A percentile compares a stretch with the other conserved stretches of the same genome.
Conservation (phyloP, 2,797 vertebrate genomes). For the Morelia viridis region DNA sequence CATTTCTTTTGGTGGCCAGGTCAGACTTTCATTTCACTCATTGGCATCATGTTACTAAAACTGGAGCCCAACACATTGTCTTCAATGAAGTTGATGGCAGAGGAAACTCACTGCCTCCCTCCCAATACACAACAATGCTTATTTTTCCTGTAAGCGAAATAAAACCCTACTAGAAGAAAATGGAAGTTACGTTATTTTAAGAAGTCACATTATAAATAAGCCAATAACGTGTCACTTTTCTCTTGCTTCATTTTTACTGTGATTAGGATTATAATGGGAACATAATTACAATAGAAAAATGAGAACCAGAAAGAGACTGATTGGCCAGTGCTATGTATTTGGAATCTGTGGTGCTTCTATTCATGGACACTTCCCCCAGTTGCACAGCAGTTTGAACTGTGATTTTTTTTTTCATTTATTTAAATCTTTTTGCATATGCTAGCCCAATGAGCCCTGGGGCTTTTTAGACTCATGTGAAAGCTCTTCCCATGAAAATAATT, state of each 20-base stretch:
- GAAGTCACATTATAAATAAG: neutral
- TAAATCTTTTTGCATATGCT: neutral
- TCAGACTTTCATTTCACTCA: neutral
- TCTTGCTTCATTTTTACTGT: neutral
- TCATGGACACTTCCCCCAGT: neutral
- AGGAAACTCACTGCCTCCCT: neutral
- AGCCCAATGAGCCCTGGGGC: neutral
- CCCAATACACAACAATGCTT: neutral
- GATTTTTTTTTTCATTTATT: neutral
- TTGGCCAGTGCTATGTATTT: neutral
- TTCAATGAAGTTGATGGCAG: neutral
- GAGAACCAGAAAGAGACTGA: neutral
- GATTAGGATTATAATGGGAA: neutral
- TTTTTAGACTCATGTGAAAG: no score
- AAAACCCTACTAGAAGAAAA: neutral
- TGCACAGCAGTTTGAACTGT: neutral
- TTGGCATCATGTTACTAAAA: neutral
- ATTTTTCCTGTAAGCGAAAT: neutral
- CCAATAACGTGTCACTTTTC: neutral
- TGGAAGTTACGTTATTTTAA: neutral
- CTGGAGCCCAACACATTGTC: neutral
- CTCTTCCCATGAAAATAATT: neutral
- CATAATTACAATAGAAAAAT: neutral
- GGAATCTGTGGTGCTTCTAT: neutral
- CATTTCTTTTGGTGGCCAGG: neutral